A percentile compares a stretch with the other conserved stretches of the same genome.
These are phyloP conservation scores for Pollicipes pollicipes DNA, from an alignment of 1,140 invertebrate species.

Conservation along the genomic window DNA sequence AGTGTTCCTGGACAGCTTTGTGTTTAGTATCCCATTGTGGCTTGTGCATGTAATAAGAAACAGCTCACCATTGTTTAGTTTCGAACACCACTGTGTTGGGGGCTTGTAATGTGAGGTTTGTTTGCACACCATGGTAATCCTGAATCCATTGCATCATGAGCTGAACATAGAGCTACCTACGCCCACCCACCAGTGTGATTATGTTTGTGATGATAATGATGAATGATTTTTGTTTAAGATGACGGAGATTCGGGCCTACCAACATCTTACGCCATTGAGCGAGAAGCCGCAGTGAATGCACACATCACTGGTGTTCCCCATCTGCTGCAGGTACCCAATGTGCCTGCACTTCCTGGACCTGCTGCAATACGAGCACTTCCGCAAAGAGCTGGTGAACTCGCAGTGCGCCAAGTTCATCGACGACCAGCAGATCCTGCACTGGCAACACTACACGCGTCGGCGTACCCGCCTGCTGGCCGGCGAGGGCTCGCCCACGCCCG, in stretches of 20 bases:
- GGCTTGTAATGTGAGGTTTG: no score
- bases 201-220: conserved; percentile 1
- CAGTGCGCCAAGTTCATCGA: conserved; percentile 98
- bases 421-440: conserved; percentile 90
- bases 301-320: conserved; percentile 4
- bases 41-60: no score
- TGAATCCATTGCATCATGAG: no score
- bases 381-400: conserved; percentile 82
- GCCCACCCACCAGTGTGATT: background rate
- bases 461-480: conserved; percentile 51
- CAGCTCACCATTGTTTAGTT: no score
- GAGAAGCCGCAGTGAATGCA: background rate
- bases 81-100: no score
- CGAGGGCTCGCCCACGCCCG: conserved; percentile 3
- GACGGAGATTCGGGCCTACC: no score
- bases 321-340: conserved; percentile 61
- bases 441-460: conserved; percentile 93
- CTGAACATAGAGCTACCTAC: no score
- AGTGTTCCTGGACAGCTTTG: no score
- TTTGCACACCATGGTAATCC: no score
- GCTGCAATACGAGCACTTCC: conserved; percentile 91
- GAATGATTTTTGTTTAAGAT: background rate
- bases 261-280: no score
- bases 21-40: no score
- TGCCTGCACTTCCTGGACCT: conserved; percentile 91